Base-by-base conservation (phyloP, 2,888 invertebrate genomes). In the Campaea margaritaria region DNA sequence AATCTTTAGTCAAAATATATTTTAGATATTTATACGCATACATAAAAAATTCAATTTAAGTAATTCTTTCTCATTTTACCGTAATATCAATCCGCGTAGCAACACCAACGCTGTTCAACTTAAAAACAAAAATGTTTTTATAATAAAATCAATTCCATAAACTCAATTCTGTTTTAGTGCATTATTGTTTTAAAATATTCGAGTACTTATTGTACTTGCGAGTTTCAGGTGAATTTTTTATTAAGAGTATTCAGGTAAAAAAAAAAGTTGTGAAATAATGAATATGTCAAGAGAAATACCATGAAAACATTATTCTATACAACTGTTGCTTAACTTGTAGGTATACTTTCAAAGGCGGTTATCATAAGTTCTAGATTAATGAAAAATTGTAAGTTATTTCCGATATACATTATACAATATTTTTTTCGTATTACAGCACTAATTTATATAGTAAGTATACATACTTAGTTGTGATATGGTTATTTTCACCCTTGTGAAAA, bases 391-490 rank as follows among this genome's bases (percentile, higher is more conserved):
- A 54, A 44, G 41, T 77, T 78, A 74, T 78, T 75, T 74, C 76
- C 48, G 76, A 87, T 83, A 87, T 82, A 82, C 77, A 79, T 82
- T 81, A 76, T 75, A 78, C 70, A 81, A 44, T 80, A 75, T 84
- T 67, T 75, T 72, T 73, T 74, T 75, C 78, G 78, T 75, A 75
- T 74, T 79, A 79, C 74, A 79, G 74, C 67, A 73, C 81, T 84
- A 83, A 74, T 72, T 79, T 80, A 80, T 73, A 73, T 2, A 3
- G 67, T 76, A 82, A 82, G 79, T 87, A 86, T 85, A 86, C 82
- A 86, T 88, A 86, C 73, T 81, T 84, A 86, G 74, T 79, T 81
- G 90, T 91, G 91, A 91, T 91, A 91, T 91, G 91, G 86, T 88
- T 83, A 81, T 74, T 74, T 86, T 80, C 82, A 85, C 82, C 85